These are phyloP conservation scores for Automeris io DNA, from an alignment of 2,888 invertebrate genomes.

Conservation along the genomic window DNA sequence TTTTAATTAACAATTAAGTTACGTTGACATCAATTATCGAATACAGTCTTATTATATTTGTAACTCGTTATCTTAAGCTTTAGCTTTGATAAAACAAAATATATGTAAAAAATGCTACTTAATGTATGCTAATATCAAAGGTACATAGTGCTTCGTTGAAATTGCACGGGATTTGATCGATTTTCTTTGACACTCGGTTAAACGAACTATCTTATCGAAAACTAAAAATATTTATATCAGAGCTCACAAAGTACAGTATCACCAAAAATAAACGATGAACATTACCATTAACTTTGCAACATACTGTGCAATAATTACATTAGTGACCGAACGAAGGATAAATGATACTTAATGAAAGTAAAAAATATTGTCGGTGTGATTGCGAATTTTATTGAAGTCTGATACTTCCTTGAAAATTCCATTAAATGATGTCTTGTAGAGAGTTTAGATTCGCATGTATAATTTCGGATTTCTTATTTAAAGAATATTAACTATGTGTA, in stretches of 20 bases:
- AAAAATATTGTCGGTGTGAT: conserved; percentile 2
- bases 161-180: too few species aligned
- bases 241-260: conserved; percentile 12
- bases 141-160: too few species aligned
- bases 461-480: not conserved
- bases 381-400: not conserved
- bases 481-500: too few species aligned
- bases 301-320: conserved; percentile 4
- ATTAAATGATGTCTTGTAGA: not conserved
- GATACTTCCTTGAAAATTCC: not conserved
- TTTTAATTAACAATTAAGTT: too few species aligned
- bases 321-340: conserved; percentile 11
- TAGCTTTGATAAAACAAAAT: too few species aligned
- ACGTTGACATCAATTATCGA: too few species aligned
- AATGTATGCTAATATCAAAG: too few species aligned
- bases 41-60: too few species aligned
- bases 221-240: conserved; percentile 13
- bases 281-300: conserved; percentile 6
- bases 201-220: too few species aligned
- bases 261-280: conserved; percentile 11
- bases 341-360: conserved; percentile 9
- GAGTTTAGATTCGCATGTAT: not conserved
- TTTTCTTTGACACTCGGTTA: too few species aligned
- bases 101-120: too few species aligned
- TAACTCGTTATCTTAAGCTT: too few species aligned